Evolutionary conservation across 1,140 invertebrate genomes (phyloP).

Genomic region (Archegozetes longisetosus): DNA sequence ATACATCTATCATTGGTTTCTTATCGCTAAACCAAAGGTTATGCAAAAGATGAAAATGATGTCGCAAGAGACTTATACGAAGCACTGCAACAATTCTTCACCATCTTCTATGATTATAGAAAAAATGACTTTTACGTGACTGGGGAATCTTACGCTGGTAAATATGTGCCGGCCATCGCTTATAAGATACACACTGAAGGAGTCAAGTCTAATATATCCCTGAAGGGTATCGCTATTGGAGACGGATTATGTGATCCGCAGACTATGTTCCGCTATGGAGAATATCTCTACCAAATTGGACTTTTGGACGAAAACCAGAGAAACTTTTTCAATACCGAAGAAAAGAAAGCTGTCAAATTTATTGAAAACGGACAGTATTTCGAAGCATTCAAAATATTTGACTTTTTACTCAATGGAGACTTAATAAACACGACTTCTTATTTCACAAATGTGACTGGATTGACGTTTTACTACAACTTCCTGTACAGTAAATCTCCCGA

Average conservation of each 20-base stretch:
- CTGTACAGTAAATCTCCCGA: conserved; percentile 39
- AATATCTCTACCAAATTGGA: conserved; percentile 64
- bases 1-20: neutral
- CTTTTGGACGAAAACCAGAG: conserved; percentile 43
- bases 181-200: conserved; percentile 50
- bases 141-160: conserved; percentile 27
- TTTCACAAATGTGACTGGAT: conserved; percentile 60
- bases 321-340: conserved; percentile 39
- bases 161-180: conserved; percentile 56
- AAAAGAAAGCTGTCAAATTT: conserved; percentile 37
- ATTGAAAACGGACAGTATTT: conserved; percentile 44
- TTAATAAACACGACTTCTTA: conserved; percentile 38
- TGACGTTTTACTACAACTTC: conserved; percentile 61
- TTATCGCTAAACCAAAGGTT: conserved; percentile 3
- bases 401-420: too few species aligned
- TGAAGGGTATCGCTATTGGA: conserved; percentile 52
- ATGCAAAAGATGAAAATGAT: conserved; percentile 17
- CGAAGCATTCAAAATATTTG: conserved; percentile 43
- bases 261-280: conserved; percentile 56
- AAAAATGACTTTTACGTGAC: conserved; percentile 23
- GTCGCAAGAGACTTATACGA: conserved; percentile 20
- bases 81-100: conserved; percentile 22
- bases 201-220: conserved; percentile 25
- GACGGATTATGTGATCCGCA: conserved; percentile 67
- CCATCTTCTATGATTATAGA: conserved; percentile 18